Evolutionary conservation across 2,888 invertebrate genomes (phyloP).

Genomic region (Anticlea derivata): DNA sequence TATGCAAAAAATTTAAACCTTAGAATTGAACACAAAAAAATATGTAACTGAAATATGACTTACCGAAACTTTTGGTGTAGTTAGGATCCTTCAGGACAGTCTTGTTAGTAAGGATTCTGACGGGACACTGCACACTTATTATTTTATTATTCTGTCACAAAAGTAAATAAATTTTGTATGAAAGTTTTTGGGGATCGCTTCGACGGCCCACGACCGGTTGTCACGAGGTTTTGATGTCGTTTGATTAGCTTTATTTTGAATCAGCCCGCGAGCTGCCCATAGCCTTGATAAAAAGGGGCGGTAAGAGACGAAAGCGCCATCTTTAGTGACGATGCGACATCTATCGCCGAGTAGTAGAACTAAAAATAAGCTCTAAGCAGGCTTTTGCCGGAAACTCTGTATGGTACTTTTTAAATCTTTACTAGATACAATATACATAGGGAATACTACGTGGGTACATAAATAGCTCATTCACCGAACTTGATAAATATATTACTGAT

Average conservation of each 20-base stretch:
- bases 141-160: slow-evolving; percentile 10
- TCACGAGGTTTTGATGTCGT: slow-evolving; percentile 74
- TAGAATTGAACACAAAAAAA: no score
- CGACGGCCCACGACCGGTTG: slow-evolving; percentile 52
- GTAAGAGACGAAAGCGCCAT: slow-evolving; percentile 50
- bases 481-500: no score
- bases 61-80: slow-evolving; percentile 21
- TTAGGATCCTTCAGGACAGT: slow-evolving; percentile 14
- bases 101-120: slow-evolving; percentile 2
- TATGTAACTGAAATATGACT: slow-evolving; percentile 13
- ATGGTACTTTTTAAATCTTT: no score
- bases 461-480: no score
- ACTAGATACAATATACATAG: no score
- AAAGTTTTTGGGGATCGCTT: slow-evolving; percentile 34
- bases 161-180: slow-evolving; percentile 5
- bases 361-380: slow-evolving; percentile 1
- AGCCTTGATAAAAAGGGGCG: slow-evolving; percentile 52
- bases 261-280: slow-evolving; percentile 54
- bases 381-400: no score
- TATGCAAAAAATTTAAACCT: no score
- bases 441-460: no score
- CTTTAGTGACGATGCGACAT: slow-evolving; percentile 48
- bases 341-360: slow-evolving; percentile 52
- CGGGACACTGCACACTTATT: slow-evolving; percentile 26
- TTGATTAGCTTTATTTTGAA: slow-evolving; percentile 72